These are phyloP conservation scores for Trachemys scripta DNA, from an alignment of 2,113 vertebrate genomes.

Conservation along the genomic window DNA sequence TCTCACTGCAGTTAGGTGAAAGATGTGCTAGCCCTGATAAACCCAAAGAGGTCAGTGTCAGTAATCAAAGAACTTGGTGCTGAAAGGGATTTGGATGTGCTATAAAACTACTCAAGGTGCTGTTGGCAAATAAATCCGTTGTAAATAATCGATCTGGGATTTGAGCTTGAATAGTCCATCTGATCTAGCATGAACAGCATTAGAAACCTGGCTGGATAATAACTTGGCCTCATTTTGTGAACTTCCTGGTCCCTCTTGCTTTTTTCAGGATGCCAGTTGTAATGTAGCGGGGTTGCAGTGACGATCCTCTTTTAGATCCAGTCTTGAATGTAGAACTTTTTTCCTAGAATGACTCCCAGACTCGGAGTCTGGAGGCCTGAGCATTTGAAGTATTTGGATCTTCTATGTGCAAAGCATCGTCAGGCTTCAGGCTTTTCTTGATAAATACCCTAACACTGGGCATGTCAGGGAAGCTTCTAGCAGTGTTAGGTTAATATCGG, in stretches of 20 bases:
- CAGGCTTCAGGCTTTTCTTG: not conserved
- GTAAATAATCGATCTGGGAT: not conserved
- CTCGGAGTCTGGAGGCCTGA: not conserved
- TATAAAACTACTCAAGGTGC: not conserved
- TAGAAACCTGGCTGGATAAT: not conserved
- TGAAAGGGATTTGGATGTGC: not conserved
- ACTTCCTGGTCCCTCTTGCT: not conserved
- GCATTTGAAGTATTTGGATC: not conserved
- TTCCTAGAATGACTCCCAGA: not conserved
- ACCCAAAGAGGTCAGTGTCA: not conserved
- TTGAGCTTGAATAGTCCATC: not conserved
- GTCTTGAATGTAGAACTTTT: not conserved
- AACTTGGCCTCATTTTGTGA: not conserved
- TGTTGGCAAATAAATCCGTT: not conserved
- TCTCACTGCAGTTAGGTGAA: not conserved
- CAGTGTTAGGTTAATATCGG: not conserved
- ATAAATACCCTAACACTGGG: not conserved
- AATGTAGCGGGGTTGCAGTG: not conserved
- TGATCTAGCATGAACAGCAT: not conserved
- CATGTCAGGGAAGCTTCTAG: accelerated
- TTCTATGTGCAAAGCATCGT: not conserved
- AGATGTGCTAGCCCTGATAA: not conserved
- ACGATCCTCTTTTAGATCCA: accelerated
- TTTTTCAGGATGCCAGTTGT: not conserved
- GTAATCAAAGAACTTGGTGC: not conserved